Base-by-base conservation (phyloP, 2,888 invertebrate genomes). In the Hirudinaria manillensis region DNA sequence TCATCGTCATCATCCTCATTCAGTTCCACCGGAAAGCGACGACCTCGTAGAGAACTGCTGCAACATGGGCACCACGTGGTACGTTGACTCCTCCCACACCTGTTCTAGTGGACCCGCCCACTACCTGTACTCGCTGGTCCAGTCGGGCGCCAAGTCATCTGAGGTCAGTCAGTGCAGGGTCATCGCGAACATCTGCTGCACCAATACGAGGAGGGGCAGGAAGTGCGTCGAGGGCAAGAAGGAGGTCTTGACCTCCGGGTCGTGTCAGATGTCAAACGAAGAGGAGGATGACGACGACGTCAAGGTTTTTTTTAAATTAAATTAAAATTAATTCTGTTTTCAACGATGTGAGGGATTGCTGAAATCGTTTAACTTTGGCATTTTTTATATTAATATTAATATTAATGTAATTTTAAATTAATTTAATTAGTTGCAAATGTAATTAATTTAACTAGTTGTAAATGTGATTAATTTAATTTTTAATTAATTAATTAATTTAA, bases 141-240 rank as follows among this genome's bases (percentile, higher is more conserved):
- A 61, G 10, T 61, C 61, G 19, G 29, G 61, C 32, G 29, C 34
- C n/a, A 34, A 7, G 16, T 13, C n/a, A 3, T 29, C 4, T 10
- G 68, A 68, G 1, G 7, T 68, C 16, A n/a, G 10, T 16, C 27
- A 29, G 0, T 68, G 68, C 36, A 10, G n/a, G 36, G 68, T 32
- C 36, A n/a, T 68, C 1, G 68, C 68, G 29, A 68, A 68, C 36
- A 32, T 68, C 27, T 68, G 68, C 27, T 68, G 68, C 36, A 34
- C 36, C 29, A n/a, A 32, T 34, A 32, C 32, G 3, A 29, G 27
- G 13, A 32, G 32, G 32, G 34, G 32, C n/a, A 29, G 68, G 32
- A 68, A 68, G 36, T 68, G 68, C 36, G 68, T n/a, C 29, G 34
- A 34, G 36, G 68, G 68, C 34, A 68, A 68, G 36, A 29, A 68